These are phyloP conservation scores for Babyrousa celebensis DNA, from an alignment of 2,797 vertebrate genomes.

Conservation along the genomic window DNA sequence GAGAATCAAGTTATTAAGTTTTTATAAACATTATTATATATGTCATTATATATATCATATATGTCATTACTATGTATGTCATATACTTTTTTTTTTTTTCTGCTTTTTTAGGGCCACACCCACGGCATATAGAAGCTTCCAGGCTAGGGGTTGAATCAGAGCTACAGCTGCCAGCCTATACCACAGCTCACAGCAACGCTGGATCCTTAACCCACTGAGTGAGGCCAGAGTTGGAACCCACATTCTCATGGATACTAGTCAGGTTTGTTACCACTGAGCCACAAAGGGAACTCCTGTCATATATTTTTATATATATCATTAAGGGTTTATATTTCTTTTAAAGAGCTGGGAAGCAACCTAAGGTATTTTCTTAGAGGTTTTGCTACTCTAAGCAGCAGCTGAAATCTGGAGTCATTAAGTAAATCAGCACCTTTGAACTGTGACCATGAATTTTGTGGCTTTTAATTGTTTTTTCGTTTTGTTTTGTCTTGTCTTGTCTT, in stretches of 20 bases:
- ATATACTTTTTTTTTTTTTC: no score
- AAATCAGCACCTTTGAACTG: background rate
- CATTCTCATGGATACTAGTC: no score
- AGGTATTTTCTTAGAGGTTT: background rate
- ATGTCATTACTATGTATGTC: background rate
- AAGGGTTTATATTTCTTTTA: background rate
- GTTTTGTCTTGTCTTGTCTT: no score
- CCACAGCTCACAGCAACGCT: no score
- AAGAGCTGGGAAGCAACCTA: background rate
- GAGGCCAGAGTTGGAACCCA: no score
- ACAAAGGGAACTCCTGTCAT: no score
- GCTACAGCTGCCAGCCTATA: no score
- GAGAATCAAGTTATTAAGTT: background rate
- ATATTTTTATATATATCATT: background rate
- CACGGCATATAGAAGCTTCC: no score
- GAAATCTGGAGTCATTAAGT: background rate
- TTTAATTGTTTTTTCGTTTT: background rate
- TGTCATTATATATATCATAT: background rate
- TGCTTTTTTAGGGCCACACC: no score
- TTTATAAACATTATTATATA: background rate
- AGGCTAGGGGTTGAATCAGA: no score
- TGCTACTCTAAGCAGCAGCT: background rate
- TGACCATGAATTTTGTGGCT: background rate
- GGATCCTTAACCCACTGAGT: no score
- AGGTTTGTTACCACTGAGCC: no score